Conservation (phyloP, 1,140 invertebrate species). For the Calycopis cecrops region DNA sequence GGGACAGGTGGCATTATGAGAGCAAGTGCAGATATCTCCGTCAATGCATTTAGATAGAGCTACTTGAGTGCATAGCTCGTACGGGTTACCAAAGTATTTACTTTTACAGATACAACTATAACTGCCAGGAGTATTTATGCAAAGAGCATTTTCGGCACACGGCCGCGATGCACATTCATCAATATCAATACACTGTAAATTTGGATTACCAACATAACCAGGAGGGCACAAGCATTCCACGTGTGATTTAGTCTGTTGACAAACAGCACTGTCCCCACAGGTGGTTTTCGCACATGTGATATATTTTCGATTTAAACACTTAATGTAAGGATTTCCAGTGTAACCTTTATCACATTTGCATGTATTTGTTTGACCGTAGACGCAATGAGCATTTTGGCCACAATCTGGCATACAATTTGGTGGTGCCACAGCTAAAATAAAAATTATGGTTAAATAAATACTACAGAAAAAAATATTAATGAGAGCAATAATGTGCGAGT, state of each 20-base stretch:
- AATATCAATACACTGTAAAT: slow-evolving; percentile 88
- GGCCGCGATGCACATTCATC: slow-evolving; percentile 89
- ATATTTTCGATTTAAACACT: slow-evolving; percentile 82
- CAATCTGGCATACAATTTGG: slow-evolving; percentile 88
- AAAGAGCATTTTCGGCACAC: slow-evolving; percentile 90
- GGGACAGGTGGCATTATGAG: slow-evolving; percentile 82
- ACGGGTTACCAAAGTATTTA: slow-evolving; percentile 89
- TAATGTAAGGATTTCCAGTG: slow-evolving; percentile 90
- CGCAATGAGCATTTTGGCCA: slow-evolving; percentile 89
- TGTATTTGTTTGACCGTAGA: slow-evolving; percentile 84
- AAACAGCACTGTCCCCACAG: slow-evolving; percentile 88
- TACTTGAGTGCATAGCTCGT: slow-evolving; percentile 83
- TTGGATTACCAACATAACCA: slow-evolving; percentile 91
- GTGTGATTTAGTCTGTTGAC: slow-evolving; percentile 81
- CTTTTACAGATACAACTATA: slow-evolving; percentile 91
- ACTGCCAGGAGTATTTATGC: slow-evolving; percentile 90
- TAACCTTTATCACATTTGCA: slow-evolving; percentile 91
- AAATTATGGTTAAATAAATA: slow-evolving; percentile 18
- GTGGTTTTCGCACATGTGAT: slow-evolving; percentile 83
- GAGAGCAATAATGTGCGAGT: too few species aligned
- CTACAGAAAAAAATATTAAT: too few species aligned
- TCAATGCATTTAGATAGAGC: slow-evolving; percentile 81
- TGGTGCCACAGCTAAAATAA: slow-evolving; percentile 81
- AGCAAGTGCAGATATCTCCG: slow-evolving; percentile 82
- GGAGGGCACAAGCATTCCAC: slow-evolving; percentile 89